phyloP scores from a whole-genome alignment of 2,888 invertebrate genomes.

The Trissoscelio sp. region DNA sequence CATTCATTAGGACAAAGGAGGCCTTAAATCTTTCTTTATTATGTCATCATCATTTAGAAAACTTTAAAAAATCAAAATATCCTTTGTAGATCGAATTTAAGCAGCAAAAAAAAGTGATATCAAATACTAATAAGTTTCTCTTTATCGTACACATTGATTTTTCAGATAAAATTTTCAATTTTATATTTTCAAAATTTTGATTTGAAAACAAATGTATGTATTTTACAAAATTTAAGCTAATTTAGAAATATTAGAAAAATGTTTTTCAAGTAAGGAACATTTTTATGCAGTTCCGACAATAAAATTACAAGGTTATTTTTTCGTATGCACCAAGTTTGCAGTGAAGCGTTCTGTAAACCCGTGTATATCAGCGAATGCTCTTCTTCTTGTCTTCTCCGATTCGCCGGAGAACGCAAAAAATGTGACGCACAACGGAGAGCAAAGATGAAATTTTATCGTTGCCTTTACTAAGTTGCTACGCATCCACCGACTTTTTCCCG shows the following conservation, averaged over 20 bases:
- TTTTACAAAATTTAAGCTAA: no score
- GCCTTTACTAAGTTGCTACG: conserved; percentile 62
- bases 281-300: conserved; percentile 45
- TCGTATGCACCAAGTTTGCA: conserved; percentile 62
- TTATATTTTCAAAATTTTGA: no score
- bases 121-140: no score
- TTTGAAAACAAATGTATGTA: no score
- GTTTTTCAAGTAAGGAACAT: not conserved
- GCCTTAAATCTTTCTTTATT: conserved; percentile 4
- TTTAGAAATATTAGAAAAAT: no score
- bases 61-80: not conserved
- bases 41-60: conserved; percentile 8
- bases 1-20: conserved; percentile 30
- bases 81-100: no score
- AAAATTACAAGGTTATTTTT: conserved; percentile 63
- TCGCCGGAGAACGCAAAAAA: conserved; percentile 71
- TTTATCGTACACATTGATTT: no score
- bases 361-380: conserved; percentile 69
- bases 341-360: conserved; percentile 65
- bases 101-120: no score
- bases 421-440: conserved; percentile 69
- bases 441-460: conserved; percentile 69
- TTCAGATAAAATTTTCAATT: no score
- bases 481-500: conserved; percentile 48
- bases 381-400: conserved; percentile 70